Conservation (phyloP, 2,113 vertebrate genomes). For the Morone chrysops region DNA sequence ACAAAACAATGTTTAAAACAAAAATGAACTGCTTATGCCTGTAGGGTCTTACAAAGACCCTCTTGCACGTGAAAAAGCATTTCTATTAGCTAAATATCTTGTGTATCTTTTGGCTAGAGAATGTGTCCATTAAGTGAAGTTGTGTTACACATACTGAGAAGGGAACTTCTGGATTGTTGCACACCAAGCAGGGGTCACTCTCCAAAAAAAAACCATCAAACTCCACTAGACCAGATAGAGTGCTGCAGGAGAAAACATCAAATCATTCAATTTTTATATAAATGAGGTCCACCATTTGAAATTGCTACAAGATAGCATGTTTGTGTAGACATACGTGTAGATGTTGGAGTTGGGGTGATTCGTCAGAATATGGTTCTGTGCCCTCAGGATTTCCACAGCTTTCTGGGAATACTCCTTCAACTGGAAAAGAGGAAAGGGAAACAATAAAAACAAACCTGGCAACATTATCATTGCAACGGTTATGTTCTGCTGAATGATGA, state of each 20-base stretch:
- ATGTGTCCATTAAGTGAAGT: too few relatives aligned
- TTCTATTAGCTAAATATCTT: background rate
- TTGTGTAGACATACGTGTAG: slow-evolving; percentile 91
- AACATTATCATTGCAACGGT: background rate
- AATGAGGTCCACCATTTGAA: background rate
- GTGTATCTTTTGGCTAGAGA: background rate
- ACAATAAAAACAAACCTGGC: background rate
- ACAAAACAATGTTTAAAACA: slow-evolving; percentile 1
- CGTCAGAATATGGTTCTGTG: slow-evolving; percentile 98
- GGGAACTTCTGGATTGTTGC: slow-evolving; percentile 98
- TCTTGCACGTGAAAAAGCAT: background rate
- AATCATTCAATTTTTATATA: background rate
- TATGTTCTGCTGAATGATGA: background rate
- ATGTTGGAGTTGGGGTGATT: slow-evolving; percentile 99
- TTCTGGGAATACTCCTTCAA: slow-evolving; percentile 98
- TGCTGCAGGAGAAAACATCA: slow-evolving; percentile 81
- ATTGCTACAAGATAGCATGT: background rate
- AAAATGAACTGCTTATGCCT: background rate
- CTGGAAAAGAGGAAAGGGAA: slow-evolving; percentile 77
- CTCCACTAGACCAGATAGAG: slow-evolving; percentile 95
- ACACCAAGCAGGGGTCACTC: slow-evolving; percentile 97
- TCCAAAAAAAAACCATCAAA: slow-evolving; percentile 98
- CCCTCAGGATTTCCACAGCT: slow-evolving; percentile 95
- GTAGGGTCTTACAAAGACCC: background rate
- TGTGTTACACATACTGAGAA: slow-evolving; percentile 91